phyloP scores from a whole-genome alignment of 2,797 vertebrate genomes.

The Pogoniulus pusillus region DNA sequence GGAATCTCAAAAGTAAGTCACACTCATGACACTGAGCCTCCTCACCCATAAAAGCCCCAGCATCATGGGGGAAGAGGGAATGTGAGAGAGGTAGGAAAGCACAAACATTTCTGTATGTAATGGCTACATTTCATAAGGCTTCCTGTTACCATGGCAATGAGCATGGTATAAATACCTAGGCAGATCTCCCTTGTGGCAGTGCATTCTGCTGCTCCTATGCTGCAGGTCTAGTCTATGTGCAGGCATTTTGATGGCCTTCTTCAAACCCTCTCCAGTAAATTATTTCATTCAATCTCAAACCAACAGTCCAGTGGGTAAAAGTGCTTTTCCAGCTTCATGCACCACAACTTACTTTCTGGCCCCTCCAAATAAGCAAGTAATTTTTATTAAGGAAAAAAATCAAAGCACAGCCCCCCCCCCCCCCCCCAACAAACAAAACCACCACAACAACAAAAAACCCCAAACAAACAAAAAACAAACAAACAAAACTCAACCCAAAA shows the following conservation, averaged over 20 bases:
- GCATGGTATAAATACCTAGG: conserved; percentile 50
- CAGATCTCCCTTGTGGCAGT: conserved; percentile 46
- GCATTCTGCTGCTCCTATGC: conserved; percentile 37
- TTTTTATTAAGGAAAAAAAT: background rate
- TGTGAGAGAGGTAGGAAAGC: conserved; percentile 8
- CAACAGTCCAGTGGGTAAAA: background rate
- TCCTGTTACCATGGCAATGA: conserved; percentile 61
- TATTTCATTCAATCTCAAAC: background rate
- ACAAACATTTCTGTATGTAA: conserved; percentile 34
- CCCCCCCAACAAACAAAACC: too few species aligned
- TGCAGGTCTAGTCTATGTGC: conserved; percentile 11
- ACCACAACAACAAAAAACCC: too few species aligned
- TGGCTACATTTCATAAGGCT: conserved; percentile 45
- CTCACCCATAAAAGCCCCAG: background rate
- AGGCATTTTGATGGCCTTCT: conserved; percentile 21
- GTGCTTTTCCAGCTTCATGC: background rate
- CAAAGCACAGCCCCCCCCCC: too few species aligned
- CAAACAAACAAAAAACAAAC: too few species aligned
- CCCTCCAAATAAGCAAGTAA: background rate
- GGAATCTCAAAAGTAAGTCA: background rate
- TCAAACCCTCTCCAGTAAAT: background rate
- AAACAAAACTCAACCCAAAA: too few species aligned
- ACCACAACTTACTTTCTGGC: background rate
- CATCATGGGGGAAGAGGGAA: background rate
- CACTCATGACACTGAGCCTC: background rate